These are phyloP conservation scores for Palythoa heliodiscus DNA, from an alignment of 92 coral and sea anemone species.

Conservation along the genomic window DNA sequence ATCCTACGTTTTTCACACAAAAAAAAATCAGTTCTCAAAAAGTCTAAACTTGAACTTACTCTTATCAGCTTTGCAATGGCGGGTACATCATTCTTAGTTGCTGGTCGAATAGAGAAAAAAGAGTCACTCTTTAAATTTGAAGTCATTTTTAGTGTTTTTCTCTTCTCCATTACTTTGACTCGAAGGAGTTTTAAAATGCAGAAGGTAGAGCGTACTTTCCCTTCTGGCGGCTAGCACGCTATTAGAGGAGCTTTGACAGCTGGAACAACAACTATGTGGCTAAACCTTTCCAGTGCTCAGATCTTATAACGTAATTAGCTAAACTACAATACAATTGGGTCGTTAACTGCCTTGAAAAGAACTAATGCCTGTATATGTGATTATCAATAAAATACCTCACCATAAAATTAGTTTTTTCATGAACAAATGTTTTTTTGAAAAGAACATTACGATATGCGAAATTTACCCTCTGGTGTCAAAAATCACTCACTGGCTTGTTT, in stretches of 20 bases:
- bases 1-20: too few species aligned
- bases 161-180: background rate
- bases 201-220: background rate
- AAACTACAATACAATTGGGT: background rate
- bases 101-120: constrained; percentile 48
- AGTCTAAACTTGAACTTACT: constrained; percentile 38
- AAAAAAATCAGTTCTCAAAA: too few species aligned
- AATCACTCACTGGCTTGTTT: too few species aligned
- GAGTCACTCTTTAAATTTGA: background rate
- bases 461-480: too few species aligned
- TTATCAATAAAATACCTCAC: too few species aligned
- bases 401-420: too few species aligned
- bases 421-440: too few species aligned
- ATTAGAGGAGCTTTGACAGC: background rate
- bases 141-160: constrained; percentile 1
- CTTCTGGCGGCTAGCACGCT: background rate
- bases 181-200: background rate
- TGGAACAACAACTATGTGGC: background rate
- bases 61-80: constrained; percentile 73
- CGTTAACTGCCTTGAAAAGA: background rate
- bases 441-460: too few species aligned
- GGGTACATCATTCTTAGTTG: constrained; percentile 60
- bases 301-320: background rate
- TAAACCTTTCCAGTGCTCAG: constrained; percentile 4
- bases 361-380: too few species aligned